Evolutionary conservation across 2,888 invertebrate species (phyloP), one percentile per base, ranked within the genome.

Genomic region (Nomada goodeniana): DNA sequence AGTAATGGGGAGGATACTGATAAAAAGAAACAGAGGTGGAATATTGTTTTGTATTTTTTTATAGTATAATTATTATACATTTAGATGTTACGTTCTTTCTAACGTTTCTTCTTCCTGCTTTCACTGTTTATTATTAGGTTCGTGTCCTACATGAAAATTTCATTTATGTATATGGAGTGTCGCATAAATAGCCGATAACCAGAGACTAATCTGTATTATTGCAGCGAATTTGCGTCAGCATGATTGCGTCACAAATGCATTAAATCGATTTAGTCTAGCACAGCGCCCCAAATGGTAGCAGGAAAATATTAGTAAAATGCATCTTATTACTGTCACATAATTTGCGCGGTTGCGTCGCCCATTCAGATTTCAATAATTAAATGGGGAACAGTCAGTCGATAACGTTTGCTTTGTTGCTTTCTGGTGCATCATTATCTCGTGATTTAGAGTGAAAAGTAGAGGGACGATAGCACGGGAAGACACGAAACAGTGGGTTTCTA

Each of bases 401-500:
- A 59, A 15, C 7, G 36, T 13, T 52, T 0, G 13, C 36, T 67
- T 50, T 29, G n/a, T 70, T 63, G 7, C 42, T 44, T 42, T 55
- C 13, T 15, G 61, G 53, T 7, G 11, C n/a, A 26, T 63, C 26
- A 65, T 29, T 78, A 78, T 83, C 83, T 74, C 26, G 36, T 26
- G 65, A n/a, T 70, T 57, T 13, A 29, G 23, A 64, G 47, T 11
- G 36, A 29, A 55, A 69, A 42, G 59, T 23, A 71, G 9, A 59
- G 80, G 44, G 23, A 36, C 55, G 82, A 82, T 81, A 80, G 83
- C 67, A 50, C 52, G 64, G 59, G 59, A 26, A 29, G 53, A 61
- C 59, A 55, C 60, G 42, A 65, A 47, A 29, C 76, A 63, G 63
- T 75, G 70, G 75, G 70, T 67, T 79, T 78, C 73, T 80, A 76